Conservation (phyloP, 37 sponge, comb jelly and placozoan genomes). For the Beroe ovata region DNA sequence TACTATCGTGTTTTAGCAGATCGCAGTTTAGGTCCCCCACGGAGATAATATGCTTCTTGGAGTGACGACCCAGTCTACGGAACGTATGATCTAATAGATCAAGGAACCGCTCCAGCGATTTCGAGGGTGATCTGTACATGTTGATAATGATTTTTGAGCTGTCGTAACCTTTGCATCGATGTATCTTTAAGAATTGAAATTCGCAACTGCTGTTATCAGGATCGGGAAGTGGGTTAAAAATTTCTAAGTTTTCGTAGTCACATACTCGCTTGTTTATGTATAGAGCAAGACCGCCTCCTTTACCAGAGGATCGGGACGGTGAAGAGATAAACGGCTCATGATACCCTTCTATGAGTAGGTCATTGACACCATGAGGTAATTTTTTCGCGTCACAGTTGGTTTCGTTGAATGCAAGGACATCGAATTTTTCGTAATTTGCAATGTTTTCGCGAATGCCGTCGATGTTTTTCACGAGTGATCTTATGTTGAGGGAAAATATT, state of each 20-base stretch:
- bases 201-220: background rate
- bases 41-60: background rate
- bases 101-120: background rate
- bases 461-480: background rate
- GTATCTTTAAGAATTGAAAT: background rate
- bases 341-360: background rate
- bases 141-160: background rate
- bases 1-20: background rate
- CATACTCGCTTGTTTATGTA: conserved; percentile 13
- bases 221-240: background rate
- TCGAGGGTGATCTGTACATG: background rate
- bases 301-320: background rate
- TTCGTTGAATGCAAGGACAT: too few species aligned
- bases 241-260: background rate
- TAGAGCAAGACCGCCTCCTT: background rate
- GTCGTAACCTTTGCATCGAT: background rate
- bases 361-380: background rate
- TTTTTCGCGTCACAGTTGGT: background rate
- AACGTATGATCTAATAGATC: background rate
- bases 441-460: background rate
- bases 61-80: background rate
- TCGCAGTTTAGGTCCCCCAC: too few species aligned
- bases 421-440: background rate
- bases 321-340: background rate
- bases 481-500: background rate